Percentiles rank a stretch among this genome's conserved stretches.
phyloP scores from a whole-genome alignment of 2,113 vertebrate species.

The Leiothrix lutea region DNA sequence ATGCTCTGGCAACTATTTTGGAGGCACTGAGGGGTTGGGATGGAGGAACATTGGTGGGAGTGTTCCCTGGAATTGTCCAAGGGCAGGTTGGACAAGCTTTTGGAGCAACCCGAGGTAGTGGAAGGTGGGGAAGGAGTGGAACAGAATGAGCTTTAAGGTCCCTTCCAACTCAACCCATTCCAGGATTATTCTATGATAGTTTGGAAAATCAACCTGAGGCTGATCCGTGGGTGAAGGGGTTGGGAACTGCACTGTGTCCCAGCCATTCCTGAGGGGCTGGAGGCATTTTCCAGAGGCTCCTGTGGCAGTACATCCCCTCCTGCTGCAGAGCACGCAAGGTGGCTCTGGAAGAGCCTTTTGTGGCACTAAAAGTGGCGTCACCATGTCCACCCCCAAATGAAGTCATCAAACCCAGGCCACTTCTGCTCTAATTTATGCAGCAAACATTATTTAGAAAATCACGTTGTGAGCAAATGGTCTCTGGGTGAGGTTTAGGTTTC shows the following conservation, averaged over 20 bases:
- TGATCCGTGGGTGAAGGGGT: background rate
- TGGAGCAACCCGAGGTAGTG: background rate
- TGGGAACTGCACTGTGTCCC: fast-evolving
- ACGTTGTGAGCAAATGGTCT: background rate
- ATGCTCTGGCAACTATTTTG: background rate
- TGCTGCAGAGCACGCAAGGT: background rate
- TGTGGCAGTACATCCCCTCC: background rate
- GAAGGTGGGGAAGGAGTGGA: background rate
- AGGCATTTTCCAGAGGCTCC: background rate
- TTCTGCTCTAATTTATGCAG: background rate
- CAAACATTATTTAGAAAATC: background rate
- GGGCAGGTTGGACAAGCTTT: fast-evolving
- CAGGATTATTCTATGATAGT: background rate
- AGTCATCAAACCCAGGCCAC: background rate
- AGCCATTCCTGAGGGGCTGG: background rate
- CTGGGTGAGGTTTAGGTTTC: slow-evolving; percentile 30
- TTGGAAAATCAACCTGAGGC: background rate
- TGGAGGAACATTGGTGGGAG: background rate
- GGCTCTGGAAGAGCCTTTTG: background rate
- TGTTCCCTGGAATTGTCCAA: background rate
- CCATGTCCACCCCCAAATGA: background rate
- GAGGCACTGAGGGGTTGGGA: background rate
- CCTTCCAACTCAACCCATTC: background rate
- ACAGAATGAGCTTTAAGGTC: background rate
- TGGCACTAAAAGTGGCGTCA: background rate